Conservation (phyloP, 2,113 vertebrate species). For the Drymodes brunneopygia region DNA sequence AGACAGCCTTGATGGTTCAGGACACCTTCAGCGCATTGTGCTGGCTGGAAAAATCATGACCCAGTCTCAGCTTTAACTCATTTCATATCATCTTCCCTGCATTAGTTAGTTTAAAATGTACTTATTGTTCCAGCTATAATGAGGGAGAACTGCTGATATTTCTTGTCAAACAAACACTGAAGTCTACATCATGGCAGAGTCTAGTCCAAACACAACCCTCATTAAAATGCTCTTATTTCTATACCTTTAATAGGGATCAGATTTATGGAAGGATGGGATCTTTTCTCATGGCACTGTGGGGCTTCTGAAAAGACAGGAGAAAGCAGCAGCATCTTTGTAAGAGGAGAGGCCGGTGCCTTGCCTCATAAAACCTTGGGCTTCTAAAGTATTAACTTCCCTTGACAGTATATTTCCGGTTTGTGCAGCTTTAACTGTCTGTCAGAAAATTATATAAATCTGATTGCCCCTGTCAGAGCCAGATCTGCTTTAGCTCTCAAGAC, state of each 20-base stretch:
- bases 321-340: neutral
- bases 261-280: neutral
- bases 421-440: conserved; percentile 38
- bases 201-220: neutral
- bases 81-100: neutral
- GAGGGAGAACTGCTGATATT: neutral
- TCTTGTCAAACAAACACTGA: neutral
- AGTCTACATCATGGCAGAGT: neutral
- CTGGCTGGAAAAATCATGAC: neutral
- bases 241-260: neutral
- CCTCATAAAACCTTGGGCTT: conserved; percentile 7
- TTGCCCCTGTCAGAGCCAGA: conserved; percentile 4
- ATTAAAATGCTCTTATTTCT: neutral
- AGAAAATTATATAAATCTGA: conserved; percentile 58
- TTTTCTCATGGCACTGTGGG: neutral
- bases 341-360: neutral
- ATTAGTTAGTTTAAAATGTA: neutral
- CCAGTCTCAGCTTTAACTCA: neutral
- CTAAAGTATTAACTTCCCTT: conserved; percentile 21
- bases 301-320: neutral
- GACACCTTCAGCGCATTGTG: neutral
- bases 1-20: neutral
- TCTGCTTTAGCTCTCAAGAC: conserved; percentile 15
- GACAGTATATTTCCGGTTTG: conserved; percentile 3
- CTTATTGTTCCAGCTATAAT: neutral